Percentiles rank a stretch among this genome's conserved stretches.
These are phyloP conservation scores for Laupala kohalensis DNA, from an alignment of 1,140 invertebrate species.

Conservation along the genomic window DNA sequence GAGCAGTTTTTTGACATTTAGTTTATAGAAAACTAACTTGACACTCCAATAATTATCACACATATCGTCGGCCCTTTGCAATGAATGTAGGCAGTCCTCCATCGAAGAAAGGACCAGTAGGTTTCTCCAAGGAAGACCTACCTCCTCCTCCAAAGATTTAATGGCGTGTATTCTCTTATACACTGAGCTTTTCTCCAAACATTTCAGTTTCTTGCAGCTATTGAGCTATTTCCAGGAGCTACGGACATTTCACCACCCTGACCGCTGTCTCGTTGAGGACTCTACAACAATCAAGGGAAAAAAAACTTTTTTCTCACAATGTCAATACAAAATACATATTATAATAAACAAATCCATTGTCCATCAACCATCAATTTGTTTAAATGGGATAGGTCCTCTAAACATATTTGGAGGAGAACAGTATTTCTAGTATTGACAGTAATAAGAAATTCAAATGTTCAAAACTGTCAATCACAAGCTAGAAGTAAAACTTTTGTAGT, in stretches of 20 bases:
- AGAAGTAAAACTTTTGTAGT: no score
- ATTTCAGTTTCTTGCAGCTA: constrained; percentile 23
- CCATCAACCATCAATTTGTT: background rate
- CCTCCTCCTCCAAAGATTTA: no score
- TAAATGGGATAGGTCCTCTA: background rate
- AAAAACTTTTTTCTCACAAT: no score
- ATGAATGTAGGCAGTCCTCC: background rate
- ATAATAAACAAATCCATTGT: no score
- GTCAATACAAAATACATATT: no score
- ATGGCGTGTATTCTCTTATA: background rate
- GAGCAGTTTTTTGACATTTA: background rate
- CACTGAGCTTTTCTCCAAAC: background rate
- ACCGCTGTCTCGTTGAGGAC: constrained; percentile 33
- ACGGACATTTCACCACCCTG: constrained; percentile 37
- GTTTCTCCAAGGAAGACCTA: background rate
- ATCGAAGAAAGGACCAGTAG: background rate
- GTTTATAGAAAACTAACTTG: background rate
- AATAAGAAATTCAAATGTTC: no score
- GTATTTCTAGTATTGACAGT: no score
- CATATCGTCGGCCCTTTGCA: background rate
- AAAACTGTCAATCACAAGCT: no score
- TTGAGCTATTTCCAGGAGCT: constrained; percentile 32
- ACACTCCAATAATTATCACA: background rate
- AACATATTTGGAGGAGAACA: background rate
- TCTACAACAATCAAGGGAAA: constrained; percentile 29